Conservation (phyloP, 2,113 vertebrate genomes). For the Reinhardtius hippoglossoides region DNA sequence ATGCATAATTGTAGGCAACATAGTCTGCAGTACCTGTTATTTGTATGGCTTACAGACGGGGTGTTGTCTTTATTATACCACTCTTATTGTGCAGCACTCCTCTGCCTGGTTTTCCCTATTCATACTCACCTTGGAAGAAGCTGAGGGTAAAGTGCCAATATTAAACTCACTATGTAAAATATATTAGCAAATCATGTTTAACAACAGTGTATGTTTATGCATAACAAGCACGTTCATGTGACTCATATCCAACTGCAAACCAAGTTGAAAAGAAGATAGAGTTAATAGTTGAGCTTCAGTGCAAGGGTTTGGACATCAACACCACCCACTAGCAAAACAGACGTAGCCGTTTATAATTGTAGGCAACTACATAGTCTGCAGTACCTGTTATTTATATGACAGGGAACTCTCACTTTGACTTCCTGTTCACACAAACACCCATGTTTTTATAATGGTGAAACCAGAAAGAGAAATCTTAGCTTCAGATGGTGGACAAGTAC, state of each 20-base stretch:
- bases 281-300: neutral
- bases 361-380: neutral
- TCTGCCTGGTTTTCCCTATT: neutral
- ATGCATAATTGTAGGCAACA: slow-evolving; percentile 15
- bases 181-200: too few species aligned
- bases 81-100: neutral
- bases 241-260: too few species aligned
- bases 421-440: neutral
- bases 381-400: slow-evolving; percentile 5
- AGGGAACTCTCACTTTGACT: neutral
- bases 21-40: neutral
- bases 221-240: neutral
- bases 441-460: neutral
- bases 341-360: slow-evolving; percentile 7
- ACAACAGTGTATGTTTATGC: too few species aligned
- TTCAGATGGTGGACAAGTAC: neutral
- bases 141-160: neutral
- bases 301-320: neutral
- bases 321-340: neutral
- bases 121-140: neutral
- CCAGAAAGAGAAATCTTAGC: slow-evolving; percentile 3
- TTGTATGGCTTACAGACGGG: neutral
- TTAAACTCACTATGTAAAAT: too few species aligned
- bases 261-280: neutral
- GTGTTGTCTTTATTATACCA: neutral